A percentile compares a stretch with the other conserved stretches of the same genome.
These are phyloP conservation scores for Gopherus evgoodei DNA, from an alignment of 2,113 vertebrate species.

Conservation along the genomic window DNA sequence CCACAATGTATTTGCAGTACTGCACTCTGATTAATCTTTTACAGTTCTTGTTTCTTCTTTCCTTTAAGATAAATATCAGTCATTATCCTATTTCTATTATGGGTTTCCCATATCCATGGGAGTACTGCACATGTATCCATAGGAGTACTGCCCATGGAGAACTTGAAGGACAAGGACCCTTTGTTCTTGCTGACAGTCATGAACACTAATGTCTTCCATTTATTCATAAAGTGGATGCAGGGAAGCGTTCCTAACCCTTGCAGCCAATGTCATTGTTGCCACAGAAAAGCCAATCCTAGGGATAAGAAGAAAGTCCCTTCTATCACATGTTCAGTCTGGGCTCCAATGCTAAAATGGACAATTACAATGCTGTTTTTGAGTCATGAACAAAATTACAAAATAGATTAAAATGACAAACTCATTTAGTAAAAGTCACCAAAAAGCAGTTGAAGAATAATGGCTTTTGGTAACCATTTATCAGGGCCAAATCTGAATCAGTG, in stretches of 20 bases:
- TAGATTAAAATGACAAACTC: not conserved
- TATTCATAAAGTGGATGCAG: not conserved
- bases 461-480: not conserved
- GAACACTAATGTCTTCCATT: not conserved
- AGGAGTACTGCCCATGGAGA: not conserved
- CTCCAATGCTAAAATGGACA: not conserved
- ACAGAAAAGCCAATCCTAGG: not conserved
- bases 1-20: not conserved
- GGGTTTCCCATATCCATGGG: not conserved
- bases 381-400: not conserved
- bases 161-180: not conserved
- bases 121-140: not conserved
- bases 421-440: not conserved
- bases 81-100: not conserved
- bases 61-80: not conserved
- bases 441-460: not conserved
- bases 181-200: not conserved
- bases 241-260: not conserved
- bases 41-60: not conserved
- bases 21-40: not conserved
- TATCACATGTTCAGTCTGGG: not conserved
- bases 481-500: not conserved
- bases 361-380: not conserved
- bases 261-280: not conserved
- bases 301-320: not conserved